Base-by-base conservation (phyloP, 2,888 invertebrate species). In the Pristionchus arcanus region DNA sequence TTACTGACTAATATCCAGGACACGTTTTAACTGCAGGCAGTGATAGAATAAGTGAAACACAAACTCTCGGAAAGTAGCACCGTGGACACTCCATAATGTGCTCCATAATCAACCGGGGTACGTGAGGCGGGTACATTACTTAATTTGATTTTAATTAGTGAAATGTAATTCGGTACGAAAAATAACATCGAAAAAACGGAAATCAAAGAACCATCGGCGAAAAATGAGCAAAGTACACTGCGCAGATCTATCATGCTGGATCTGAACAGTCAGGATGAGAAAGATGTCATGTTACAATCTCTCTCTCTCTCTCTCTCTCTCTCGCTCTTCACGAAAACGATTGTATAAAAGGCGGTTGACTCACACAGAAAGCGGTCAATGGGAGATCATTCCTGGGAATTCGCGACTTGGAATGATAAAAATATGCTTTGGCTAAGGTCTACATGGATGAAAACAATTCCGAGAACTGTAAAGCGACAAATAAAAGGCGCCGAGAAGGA, bases 71-170 rank as follows among this genome's bases (percentile, higher is more conserved):
- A 16, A 81, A 49, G 28, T 42, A 25, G 53, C 81, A 81, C n/a
- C 49, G 15, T 0, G 53, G 81, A 53, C 81, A 81, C 49, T 81
- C n/a, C 49, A 53, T 9, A 1, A 81, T 81, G 81, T 81, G 81
- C 49, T 81, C 49, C n/a, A 81, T 11, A 11, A 81, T 28, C 7
- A 81, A 28, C 28, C n/a, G 49, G 0, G 81, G 81, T 2, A 37
- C 74, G 68, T 42, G 37, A 15, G 37, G 37, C n/a, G 81, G 81
- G 81, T 81, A 81, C 81, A 81, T 81, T 49, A 81, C 81, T 81
- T 0, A 49, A 81, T 49, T 2, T 25, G 0, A 21, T 2, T 42
- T 42, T 74, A 0, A 74, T 37, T 68, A 31, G 53, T 7, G 13
- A 59, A 59, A 16, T 16, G 19, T 15, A 16, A 59, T 16, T 59